These are phyloP conservation scores for Lochmaea capreae DNA, from an alignment of 2,888 invertebrate species.

Conservation along the genomic window DNA sequence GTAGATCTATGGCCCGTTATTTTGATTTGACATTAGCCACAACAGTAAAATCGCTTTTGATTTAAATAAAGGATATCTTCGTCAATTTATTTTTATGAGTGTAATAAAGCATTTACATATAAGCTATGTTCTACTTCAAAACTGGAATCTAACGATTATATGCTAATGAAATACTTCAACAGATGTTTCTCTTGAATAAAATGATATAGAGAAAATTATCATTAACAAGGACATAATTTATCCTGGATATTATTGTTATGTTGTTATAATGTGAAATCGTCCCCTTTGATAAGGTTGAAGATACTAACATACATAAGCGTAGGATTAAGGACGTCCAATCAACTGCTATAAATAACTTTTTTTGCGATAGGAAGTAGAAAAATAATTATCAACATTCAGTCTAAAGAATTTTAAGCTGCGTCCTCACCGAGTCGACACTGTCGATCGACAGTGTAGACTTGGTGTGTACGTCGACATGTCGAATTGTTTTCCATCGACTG, in stretches of 20 bases:
- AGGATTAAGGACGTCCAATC: neutral
- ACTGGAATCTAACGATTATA: neutral
- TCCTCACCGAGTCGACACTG: too few relatives aligned
- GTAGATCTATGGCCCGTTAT: neutral
- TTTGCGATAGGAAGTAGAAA: neutral
- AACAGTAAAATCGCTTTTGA: neutral
- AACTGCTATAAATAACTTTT: neutral
- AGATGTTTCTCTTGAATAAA: neutral
- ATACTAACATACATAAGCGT: neutral
- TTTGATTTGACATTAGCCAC: neutral
- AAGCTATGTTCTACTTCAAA: conserved; percentile 1
- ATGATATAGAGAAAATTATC: conserved; percentile 1
- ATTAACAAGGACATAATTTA: neutral
- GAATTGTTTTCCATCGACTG: too few relatives aligned
- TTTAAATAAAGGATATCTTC: neutral
- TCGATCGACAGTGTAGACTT: too few relatives aligned
- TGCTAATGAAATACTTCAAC: neutral
- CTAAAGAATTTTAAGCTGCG: too few relatives aligned
- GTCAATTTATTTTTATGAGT: neutral
- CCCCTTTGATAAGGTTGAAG: neutral
- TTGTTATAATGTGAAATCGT: neutral
- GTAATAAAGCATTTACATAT: neutral
- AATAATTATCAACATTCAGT: too few relatives aligned
- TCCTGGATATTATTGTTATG: neutral
- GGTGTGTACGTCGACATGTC: too few relatives aligned